phyloP scores from a whole-genome alignment of 1,140 invertebrate species.

The Sogatella furcifera region DNA sequence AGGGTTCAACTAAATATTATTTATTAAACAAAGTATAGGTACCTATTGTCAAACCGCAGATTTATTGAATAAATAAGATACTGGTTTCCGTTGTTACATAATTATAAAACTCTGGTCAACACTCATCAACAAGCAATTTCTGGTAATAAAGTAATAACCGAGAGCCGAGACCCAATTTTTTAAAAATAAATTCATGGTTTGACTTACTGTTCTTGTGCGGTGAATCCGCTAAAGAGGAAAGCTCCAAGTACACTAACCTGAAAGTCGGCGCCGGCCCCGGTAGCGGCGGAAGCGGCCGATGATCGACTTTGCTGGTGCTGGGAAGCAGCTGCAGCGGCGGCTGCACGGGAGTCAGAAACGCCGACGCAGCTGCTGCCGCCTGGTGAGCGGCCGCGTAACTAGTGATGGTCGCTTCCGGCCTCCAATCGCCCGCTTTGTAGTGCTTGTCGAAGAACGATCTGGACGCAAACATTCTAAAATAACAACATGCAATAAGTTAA shows the following conservation, averaged over 20 bases:
- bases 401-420: slow-evolving; percentile 34
- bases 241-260: slow-evolving; percentile 39
- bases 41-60: too few species aligned
- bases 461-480: slow-evolving; percentile 28
- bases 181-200: too few species aligned
- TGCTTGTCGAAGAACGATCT: slow-evolving; percentile 41
- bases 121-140: too few species aligned
- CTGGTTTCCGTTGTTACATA: too few species aligned
- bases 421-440: slow-evolving; percentile 41
- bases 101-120: too few species aligned
- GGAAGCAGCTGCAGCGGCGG: slow-evolving; percentile 37
- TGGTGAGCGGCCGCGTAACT: slow-evolving; percentile 36
- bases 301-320: slow-evolving; percentile 25
- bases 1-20: too few species aligned
- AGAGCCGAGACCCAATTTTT: too few species aligned
- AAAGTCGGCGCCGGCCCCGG: slow-evolving; percentile 61
- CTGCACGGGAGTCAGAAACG: slow-evolving; percentile 56
- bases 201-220: too few species aligned
- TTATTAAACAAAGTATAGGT: too few species aligned
- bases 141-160: too few species aligned
- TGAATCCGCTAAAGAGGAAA: too few species aligned
- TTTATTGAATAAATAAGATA: too few species aligned
- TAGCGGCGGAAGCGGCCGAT: slow-evolving; percentile 41
- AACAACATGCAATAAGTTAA: slow-evolving; percentile 30
- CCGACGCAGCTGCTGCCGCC: slow-evolving; percentile 41